Percentiles rank a stretch among this genome's conserved stretches.
These are phyloP conservation scores for Caiman crocodilus DNA, from an alignment of 2,797 vertebrate species.

Conservation along the genomic window DNA sequence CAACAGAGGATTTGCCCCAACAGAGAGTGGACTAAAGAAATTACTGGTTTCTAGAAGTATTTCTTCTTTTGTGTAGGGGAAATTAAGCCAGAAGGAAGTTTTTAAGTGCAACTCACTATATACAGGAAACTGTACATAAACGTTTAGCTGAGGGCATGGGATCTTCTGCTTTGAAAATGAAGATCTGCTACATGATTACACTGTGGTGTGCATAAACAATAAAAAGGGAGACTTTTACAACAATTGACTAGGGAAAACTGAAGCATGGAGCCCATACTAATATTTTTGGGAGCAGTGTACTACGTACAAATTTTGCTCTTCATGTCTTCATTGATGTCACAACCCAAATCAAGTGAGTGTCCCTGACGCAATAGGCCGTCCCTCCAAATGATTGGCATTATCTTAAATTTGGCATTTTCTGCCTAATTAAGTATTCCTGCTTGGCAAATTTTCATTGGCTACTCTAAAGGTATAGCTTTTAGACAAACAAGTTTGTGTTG, in stretches of 20 bases:
- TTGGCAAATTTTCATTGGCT: too few relatives aligned
- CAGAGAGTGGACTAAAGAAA: accelerated
- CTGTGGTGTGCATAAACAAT: not conserved
- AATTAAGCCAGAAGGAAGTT: not conserved
- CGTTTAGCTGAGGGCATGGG: not conserved
- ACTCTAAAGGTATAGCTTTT: too few relatives aligned
- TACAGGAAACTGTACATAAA: not conserved
- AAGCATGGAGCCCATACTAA: not conserved
- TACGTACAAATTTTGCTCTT: not conserved
- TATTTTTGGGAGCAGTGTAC: not conserved
- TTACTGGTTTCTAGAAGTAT: not conserved
- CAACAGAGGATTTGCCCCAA: not conserved
- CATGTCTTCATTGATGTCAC: too few relatives aligned
- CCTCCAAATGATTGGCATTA: too few relatives aligned
- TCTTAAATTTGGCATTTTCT: too few relatives aligned
- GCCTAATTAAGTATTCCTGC: too few relatives aligned
- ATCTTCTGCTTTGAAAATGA: slow-evolving; percentile 15
- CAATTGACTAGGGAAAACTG: not conserved
- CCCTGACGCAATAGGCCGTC: too few relatives aligned
- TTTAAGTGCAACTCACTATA: not conserved
- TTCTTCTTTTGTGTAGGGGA: not conserved
- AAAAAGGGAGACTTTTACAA: not conserved
- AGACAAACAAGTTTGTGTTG: too few relatives aligned
- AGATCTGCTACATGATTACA: not conserved
- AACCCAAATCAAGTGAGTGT: too few relatives aligned